Evolutionary conservation across 1,140 invertebrate species (phyloP).

Genomic region (Ditylenchus dipsaci): DNA sequence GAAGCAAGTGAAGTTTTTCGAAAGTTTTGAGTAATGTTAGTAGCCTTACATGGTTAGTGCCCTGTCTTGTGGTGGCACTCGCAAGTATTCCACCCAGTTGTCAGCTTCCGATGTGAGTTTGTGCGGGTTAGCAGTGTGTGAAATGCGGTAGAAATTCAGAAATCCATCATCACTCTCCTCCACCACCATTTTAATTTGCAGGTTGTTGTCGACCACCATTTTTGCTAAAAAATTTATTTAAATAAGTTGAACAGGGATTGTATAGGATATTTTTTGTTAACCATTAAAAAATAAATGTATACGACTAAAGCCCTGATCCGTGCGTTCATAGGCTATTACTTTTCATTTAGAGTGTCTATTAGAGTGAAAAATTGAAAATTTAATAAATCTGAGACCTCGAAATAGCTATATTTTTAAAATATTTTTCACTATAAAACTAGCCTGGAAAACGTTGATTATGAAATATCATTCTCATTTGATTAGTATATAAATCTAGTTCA

Average conservation of each 20-base stretch:
- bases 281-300: too few relatives aligned
- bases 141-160: constrained; percentile 46
- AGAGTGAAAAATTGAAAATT: too few relatives aligned
- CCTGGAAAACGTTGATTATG: constrained; percentile 41
- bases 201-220: constrained; percentile 52
- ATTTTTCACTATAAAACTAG: too few relatives aligned
- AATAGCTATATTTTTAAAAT: too few relatives aligned
- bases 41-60: constrained; percentile 50
- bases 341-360: too few relatives aligned
- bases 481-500: constrained; percentile 40
- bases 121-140: constrained; percentile 39
- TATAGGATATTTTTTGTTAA: too few relatives aligned
- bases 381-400: too few relatives aligned
- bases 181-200: constrained; percentile 51
- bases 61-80: constrained; percentile 50
- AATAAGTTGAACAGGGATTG: too few relatives aligned
- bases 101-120: constrained; percentile 45
- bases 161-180: constrained; percentile 51
- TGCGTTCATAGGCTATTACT: too few relatives aligned
- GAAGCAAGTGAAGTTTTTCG: neutral
- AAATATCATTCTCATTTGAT: constrained; percentile 44
- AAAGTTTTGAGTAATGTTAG: neutral
- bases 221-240: constrained; percentile 22
- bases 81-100: constrained; percentile 51
- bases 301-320: too few relatives aligned